Evolutionary conservation across 2,888 invertebrate genomes (phyloP), one percentile per base, ranked within the genome.

Genomic region (Lasioglossum marginatum): DNA sequence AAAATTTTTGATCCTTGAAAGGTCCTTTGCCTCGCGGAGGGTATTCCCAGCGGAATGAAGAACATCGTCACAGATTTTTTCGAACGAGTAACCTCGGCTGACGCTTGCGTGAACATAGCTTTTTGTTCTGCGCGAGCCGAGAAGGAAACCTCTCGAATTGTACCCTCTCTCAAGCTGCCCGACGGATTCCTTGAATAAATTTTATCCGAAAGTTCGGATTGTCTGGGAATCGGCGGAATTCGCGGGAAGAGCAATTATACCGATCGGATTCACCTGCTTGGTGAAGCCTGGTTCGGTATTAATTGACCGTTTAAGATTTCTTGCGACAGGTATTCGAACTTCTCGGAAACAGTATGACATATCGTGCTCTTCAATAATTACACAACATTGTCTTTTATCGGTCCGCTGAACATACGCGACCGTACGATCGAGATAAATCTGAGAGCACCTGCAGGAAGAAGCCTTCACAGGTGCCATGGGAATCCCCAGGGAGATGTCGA

Each of bases 1-100:
- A 45, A 1, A 60, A 78, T 74, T 78, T 70, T 77, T 70, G 34
- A 84, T 83, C 85, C 78, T 84, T 75, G 84, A 75, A 66, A 16
- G 71, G 71, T 83, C 34, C 74, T 14, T 75, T 77, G 60, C 60
- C 70, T 34, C 75, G 73, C 6, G 48, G 0, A 52, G 66, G 72
- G 45, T 45, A 72, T 68, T 14, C 8, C n/a, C 45, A 31, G 19
- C n/a, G 4, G 23, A 57, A 60, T 2, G 19, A 37, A 73, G 43
- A 52, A 52, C 27, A 40, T 14, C 48, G n/a, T 57, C 40, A 12
- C 43, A 68, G 70, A 45, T 71, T 83, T 74, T 43, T 63, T 72
- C 16, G 16, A 63, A 78, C 77, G 23, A 34, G 40, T 71, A 60
- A 78, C 84, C 84, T 83, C 77, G 71, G 70, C 73, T 48, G 23